Percentiles rank a stretch among this genome's conserved stretches.
Conservation (phyloP, 2,888 invertebrate genomes). For the Hemaris fuciformis region DNA sequence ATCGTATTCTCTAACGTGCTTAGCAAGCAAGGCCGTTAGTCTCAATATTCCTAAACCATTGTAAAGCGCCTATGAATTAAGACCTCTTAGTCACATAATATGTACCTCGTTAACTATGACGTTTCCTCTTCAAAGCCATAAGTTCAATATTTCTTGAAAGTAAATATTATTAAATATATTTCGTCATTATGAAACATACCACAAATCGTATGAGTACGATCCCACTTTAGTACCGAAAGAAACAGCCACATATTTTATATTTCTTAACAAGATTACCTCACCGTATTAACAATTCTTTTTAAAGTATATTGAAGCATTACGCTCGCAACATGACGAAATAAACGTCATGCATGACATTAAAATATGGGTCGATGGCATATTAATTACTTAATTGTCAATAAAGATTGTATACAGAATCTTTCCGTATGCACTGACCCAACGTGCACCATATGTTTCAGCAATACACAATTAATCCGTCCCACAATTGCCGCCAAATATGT, state of each 20-base stretch:
- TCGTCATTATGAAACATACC: not conserved
- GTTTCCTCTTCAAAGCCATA: no score
- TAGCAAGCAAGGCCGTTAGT: no score
- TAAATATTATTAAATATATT: no score
- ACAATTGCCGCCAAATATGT: not conserved
- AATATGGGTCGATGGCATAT: conserved; percentile 9
- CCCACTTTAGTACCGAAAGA: not conserved
- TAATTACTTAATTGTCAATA: conserved; percentile 18
- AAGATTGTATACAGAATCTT: conserved; percentile 41
- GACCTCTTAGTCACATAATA: no score
- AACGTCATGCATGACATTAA: conserved; percentile 3
- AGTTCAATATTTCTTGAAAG: no score
- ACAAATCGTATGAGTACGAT: not conserved
- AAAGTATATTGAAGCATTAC: not conserved
- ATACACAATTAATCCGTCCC: not conserved
- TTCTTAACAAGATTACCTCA: not conserved
- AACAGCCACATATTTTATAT: not conserved
- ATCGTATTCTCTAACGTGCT: no score
- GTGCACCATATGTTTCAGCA: not conserved
- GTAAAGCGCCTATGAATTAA: no score
- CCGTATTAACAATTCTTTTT: conserved; percentile 4
- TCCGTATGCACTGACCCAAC: not conserved
- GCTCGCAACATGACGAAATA: not conserved
- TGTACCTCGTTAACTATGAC: no score
- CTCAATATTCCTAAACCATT: no score